Percentiles rank a stretch among this genome's conserved stretches.
Evolutionary conservation across 2,888 invertebrate genomes (phyloP).

Genomic region (Zootermopsis nevadensis): DNA sequence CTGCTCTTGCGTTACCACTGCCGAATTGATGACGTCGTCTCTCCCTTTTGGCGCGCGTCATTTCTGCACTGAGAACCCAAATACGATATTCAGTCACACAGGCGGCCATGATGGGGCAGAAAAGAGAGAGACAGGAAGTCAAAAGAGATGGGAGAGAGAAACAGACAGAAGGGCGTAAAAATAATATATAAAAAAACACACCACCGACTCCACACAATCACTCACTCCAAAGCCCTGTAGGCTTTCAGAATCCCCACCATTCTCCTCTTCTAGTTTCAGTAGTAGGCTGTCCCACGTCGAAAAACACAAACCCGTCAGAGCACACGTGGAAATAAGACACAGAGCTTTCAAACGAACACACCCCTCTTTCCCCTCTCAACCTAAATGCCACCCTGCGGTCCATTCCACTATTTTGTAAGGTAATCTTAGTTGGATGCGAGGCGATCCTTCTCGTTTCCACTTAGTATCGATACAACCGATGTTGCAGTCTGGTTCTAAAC

Average conservation of each 20-base stretch:
- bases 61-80: neutral
- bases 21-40: slow-evolving; percentile 22
- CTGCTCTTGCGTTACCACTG: slow-evolving; percentile 46
- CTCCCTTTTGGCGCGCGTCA: slow-evolving; percentile 20
- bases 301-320: slow-evolving; percentile 25
- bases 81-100: slow-evolving; percentile 18
- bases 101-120: slow-evolving; percentile 26
- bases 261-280: neutral
- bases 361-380: neutral
- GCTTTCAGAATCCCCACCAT: neutral
- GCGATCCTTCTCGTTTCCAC: neutral
- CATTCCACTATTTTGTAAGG: neutral
- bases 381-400: neutral
- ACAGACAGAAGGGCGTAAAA: slow-evolving; percentile 6
- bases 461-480: neutral
- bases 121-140: slow-evolving; percentile 27
- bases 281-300: neutral
- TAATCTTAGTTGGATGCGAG: neutral
- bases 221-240: slow-evolving; percentile 21
- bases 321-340: slow-evolving; percentile 26
- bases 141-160: slow-evolving; percentile 10
- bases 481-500: slow-evolving; percentile 15
- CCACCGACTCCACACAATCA: slow-evolving; percentile 14
- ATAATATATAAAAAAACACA: slow-evolving; percentile 29
- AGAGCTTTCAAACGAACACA: slow-evolving; percentile 7